These are phyloP conservation scores for Diphyllodes magnificus DNA, from an alignment of 2,113 vertebrate species.

Conservation along the genomic window DNA sequence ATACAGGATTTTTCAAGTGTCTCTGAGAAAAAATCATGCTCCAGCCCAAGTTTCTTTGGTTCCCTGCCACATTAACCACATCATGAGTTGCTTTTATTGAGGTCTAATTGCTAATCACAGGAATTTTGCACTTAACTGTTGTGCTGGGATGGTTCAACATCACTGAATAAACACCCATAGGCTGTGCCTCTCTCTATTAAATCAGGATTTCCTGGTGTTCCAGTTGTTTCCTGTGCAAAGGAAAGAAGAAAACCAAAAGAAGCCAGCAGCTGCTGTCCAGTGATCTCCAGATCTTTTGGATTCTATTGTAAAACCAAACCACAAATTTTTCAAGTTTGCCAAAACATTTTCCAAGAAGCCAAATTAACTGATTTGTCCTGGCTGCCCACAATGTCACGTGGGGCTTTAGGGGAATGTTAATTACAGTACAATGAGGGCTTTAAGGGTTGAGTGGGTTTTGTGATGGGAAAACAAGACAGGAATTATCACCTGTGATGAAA, in stretches of 20 bases:
- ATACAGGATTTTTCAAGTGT: background rate
- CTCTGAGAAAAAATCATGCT: background rate
- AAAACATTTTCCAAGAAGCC: background rate
- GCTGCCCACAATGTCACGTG: too few relatives aligned
- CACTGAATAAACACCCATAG: background rate
- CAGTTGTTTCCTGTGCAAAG: background rate
- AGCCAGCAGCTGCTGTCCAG: background rate
- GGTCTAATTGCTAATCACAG: too few relatives aligned
- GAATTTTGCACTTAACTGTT: background rate
- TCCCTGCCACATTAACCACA: background rate
- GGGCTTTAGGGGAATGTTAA: background rate
- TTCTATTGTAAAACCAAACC: background rate
- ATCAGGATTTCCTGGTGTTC: background rate
- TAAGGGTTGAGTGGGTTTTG: background rate
- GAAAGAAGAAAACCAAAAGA: background rate
- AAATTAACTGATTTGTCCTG: background rate
- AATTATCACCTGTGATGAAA: background rate
- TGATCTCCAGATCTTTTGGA: background rate
- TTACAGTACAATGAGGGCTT: background rate
- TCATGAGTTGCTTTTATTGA: fast-evolving
- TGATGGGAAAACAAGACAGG: background rate
- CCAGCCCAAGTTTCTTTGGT: background rate
- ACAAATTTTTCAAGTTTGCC: background rate
- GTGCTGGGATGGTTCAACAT: background rate
- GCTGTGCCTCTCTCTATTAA: background rate